Evolutionary conservation across 2,113 vertebrate genomes (phyloP).

Genomic region (Verasper variegatus): DNA sequence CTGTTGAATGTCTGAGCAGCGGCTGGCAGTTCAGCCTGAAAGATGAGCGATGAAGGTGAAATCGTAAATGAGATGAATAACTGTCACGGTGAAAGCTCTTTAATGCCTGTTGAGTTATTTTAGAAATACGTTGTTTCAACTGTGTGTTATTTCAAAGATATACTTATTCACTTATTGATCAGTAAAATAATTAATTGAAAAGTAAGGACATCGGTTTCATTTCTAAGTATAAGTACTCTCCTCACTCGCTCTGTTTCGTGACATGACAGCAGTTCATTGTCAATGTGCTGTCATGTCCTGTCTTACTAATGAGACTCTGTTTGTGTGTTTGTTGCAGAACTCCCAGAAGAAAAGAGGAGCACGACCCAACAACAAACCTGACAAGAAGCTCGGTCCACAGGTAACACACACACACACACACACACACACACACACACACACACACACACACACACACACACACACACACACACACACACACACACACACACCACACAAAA

Average conservation of each 20-base stretch:
- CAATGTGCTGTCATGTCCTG: background rate
- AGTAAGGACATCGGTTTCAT: too few species aligned
- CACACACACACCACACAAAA: background rate
- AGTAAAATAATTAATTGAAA: too few species aligned
- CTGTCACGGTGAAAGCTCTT: background rate
- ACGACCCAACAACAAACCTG: constrained; percentile 89
- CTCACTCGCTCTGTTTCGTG: background rate
- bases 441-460: constrained; percentile 7
- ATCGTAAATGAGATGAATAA: background rate
- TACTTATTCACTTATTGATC: too few species aligned
- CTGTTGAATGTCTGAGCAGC: too few species aligned
- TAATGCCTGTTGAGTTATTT: too few species aligned
- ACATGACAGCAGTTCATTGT: constrained; percentile 1
- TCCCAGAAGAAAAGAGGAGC: constrained; percentile 93
- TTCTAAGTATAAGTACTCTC: too few species aligned
- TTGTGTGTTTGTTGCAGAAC: constrained; percentile 82
- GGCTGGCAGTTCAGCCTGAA: too few species aligned
- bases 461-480: background rate
- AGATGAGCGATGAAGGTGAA: background rate
- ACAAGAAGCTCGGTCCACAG: constrained; percentile 92
- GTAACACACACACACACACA: constrained; percentile 73
- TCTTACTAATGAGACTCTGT: constrained; percentile 25
- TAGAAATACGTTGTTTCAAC: too few species aligned
- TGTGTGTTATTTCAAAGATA: too few species aligned
- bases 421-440: constrained; percentile 10